Conservation (phyloP, 2,113 vertebrate species). For the Apteryx mantelli region DNA sequence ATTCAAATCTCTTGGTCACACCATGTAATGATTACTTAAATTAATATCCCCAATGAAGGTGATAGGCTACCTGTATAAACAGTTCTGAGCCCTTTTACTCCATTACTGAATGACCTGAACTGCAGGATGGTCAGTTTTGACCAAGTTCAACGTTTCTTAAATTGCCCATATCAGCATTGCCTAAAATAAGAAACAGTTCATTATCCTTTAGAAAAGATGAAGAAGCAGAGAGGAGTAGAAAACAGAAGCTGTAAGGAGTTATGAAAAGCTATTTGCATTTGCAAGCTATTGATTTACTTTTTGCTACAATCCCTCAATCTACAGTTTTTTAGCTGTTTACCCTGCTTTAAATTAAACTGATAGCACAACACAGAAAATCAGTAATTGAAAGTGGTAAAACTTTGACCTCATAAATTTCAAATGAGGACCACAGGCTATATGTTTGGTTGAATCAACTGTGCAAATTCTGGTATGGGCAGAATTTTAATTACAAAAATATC, state of each 20-base stretch:
- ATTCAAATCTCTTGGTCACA: background rate
- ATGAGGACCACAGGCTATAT: constrained; percentile 15
- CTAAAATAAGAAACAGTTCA: background rate
- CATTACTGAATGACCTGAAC: background rate
- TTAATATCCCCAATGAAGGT: background rate
- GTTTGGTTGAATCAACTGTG: constrained; percentile 4
- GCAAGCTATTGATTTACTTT: constrained; percentile 61
- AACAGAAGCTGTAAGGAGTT: background rate
- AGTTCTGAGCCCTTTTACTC: background rate
- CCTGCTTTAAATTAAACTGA: constrained; percentile 66
- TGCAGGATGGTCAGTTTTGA: background rate
- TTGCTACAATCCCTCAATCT: constrained; percentile 37
- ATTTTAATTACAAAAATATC: constrained; percentile 15
- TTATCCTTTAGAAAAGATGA: background rate
- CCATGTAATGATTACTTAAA: background rate
- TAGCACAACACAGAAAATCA: constrained; percentile 1
- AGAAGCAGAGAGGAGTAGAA: background rate
- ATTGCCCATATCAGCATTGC: background rate
- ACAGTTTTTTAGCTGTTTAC: constrained; percentile 20
- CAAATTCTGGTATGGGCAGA: constrained; percentile 7
- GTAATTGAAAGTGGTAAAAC: constrained; percentile 40
- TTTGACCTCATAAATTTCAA: constrained; percentile 55
- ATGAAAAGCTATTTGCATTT: constrained; percentile 30
- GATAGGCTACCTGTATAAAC: background rate
- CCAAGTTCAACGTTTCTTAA: background rate